Evolutionary conservation across 2,113 vertebrate genomes (phyloP).

Genomic region (Perognathus longimembris): DNA sequence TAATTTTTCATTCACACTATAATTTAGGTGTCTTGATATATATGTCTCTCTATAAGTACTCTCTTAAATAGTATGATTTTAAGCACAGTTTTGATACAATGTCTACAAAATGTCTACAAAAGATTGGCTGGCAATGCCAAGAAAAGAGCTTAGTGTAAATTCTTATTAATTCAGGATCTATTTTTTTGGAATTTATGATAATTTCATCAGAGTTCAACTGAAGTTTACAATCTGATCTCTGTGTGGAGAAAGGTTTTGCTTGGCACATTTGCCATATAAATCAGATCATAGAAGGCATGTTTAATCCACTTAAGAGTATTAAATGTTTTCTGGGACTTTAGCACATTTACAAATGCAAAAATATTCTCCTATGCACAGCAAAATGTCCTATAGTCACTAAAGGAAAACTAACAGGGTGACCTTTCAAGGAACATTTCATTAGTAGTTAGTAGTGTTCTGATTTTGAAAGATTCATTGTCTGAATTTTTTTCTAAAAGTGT

Average conservation of each 20-base stretch:
- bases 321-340: slow-evolving; percentile 62
- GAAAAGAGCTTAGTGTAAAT: slow-evolving; percentile 60
- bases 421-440: slow-evolving; percentile 19
- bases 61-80: slow-evolving; percentile 28
- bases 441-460: slow-evolving; percentile 34
- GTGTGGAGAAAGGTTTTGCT: slow-evolving; percentile 66
- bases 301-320: slow-evolving; percentile 81
- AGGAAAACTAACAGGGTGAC: slow-evolving; percentile 38
- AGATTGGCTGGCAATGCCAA: slow-evolving; percentile 25
- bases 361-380: slow-evolving; percentile 60
- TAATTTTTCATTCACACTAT: neutral
- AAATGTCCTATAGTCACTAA: slow-evolving; percentile 70
- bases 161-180: slow-evolving; percentile 62
- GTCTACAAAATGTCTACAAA: slow-evolving; percentile 20
- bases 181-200: slow-evolving; percentile 69
- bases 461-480: slow-evolving; percentile 51
- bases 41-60: neutral
- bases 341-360: slow-evolving; percentile 71
- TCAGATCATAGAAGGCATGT: slow-evolving; percentile 69
- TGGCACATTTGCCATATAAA: slow-evolving; percentile 74
- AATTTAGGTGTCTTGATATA: slow-evolving; percentile 2
- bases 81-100: slow-evolving; percentile 24
- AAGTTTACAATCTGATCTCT: slow-evolving; percentile 76
- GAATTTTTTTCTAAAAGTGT: slow-evolving; percentile 42
- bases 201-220: slow-evolving; percentile 77